Percentiles rank a stretch among this genome's conserved stretches.
Conservation (phyloP, 2,797 vertebrate species). For the Pangasius mekongensis region DNA sequence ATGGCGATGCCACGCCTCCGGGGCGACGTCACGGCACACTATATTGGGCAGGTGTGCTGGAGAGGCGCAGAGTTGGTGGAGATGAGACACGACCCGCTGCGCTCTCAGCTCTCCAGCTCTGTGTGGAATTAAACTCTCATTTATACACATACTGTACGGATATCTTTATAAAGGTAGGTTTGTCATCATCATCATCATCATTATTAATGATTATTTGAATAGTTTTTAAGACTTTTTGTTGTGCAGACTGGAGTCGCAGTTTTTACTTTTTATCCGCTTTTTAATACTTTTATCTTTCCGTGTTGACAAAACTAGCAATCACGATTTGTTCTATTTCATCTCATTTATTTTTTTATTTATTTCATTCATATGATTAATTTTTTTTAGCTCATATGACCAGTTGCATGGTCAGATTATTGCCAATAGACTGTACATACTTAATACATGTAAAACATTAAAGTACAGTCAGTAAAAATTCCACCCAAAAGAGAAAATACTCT, state of each 20-base stretch:
- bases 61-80: neutral
- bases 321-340: neutral
- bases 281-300: neutral
- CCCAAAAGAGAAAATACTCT: neutral
- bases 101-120: neutral
- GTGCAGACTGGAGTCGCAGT: neutral
- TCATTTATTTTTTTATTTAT: neutral
- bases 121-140: conserved; percentile 21
- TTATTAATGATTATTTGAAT: neutral
- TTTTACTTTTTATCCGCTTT: too few relatives aligned
- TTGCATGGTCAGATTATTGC: neutral
- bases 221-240: neutral
- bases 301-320: neutral
- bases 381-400: neutral
- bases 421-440: neutral
- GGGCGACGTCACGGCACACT: conserved; percentile 12
- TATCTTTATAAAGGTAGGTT: neutral
- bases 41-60: conserved; percentile 13
- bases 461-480: neutral
- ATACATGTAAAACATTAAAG: neutral
- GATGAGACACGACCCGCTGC: neutral
- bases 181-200: neutral
- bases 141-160: neutral
- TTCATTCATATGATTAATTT: neutral
- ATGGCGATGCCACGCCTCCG: conserved; percentile 15